phyloP scores from a whole-genome alignment of 64 coral and sea anemone species.

The Pocillopora damicornis region DNA sequence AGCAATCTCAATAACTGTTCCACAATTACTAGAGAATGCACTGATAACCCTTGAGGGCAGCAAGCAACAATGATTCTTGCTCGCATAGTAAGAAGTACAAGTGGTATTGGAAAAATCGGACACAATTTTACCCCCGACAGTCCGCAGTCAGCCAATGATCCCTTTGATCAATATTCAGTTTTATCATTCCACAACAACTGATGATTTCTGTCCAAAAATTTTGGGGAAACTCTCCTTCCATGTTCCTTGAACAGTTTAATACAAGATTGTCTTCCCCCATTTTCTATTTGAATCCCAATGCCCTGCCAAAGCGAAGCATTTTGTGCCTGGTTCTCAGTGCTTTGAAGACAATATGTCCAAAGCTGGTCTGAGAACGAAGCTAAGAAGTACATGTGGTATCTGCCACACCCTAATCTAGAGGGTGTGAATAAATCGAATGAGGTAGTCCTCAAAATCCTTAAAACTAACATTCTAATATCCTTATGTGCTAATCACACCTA shows the following conservation, averaged over 20 bases:
- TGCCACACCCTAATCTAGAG: not conserved
- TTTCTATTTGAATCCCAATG: not conserved
- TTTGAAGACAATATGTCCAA: not conserved
- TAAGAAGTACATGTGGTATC: constrained; percentile 50
- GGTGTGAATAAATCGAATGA: not conserved
- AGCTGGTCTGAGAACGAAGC: constrained; percentile 18
- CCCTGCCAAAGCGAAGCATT: not conserved
- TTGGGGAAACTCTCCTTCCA: not conserved
- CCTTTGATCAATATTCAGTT: not conserved
- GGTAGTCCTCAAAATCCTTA: not conserved
- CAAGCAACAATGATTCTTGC: not conserved
- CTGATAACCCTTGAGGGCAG: not conserved
- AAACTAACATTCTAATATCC: not conserved
- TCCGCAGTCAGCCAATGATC: not conserved
- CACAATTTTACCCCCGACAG: not conserved
- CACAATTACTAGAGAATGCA: not conserved
- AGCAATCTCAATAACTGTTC: not conserved
- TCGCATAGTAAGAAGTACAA: constrained; percentile 28
- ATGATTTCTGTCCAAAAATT: not conserved
- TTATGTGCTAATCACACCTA: not conserved
- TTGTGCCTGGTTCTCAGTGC: constrained; percentile 20
- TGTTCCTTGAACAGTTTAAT: not conserved
- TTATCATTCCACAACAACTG: not conserved
- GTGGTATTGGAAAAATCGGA: constrained; percentile 7
- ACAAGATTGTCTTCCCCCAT: not conserved